phyloP scores from a whole-genome alignment of 2,113 vertebrate genomes.

The Siniperca knerii region DNA sequence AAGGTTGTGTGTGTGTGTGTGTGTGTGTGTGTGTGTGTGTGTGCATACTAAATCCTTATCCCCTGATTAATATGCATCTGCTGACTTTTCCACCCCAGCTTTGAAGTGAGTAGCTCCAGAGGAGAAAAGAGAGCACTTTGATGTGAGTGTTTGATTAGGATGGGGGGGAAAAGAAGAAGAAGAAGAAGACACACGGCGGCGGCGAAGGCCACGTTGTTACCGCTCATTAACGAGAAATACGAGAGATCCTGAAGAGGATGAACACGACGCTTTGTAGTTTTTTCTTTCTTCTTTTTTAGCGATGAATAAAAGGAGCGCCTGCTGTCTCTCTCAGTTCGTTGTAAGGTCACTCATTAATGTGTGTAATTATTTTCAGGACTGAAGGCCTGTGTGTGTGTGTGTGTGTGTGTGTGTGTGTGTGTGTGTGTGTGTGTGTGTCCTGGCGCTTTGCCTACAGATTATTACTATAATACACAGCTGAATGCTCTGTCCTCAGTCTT shows the following conservation, averaged over 20 bases:
- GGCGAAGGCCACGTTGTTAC: slow-evolving; percentile 3
- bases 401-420: neutral
- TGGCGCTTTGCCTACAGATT: neutral
- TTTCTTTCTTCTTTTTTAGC: slow-evolving; percentile 12
- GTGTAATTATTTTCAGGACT: slow-evolving; percentile 31
- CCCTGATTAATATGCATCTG: slow-evolving; percentile 67
- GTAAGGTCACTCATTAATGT: slow-evolving; percentile 48
- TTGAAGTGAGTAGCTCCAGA: slow-evolving; percentile 63
- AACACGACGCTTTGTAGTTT: slow-evolving; percentile 32
- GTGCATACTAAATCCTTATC: slow-evolving; percentile 50
- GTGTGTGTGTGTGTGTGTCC: neutral
- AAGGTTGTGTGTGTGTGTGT: slow-evolving; percentile 22
- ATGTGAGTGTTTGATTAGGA: slow-evolving; percentile 46
- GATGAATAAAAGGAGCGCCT: slow-evolving; percentile 17
- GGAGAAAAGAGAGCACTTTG: slow-evolving; percentile 61
- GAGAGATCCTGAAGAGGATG: neutral
- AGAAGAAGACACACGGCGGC: neutral
- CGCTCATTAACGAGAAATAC: slow-evolving; percentile 41
- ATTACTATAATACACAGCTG: slow-evolving; percentile 2
- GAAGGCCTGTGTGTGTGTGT: neutral
- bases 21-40: slow-evolving; percentile 25
- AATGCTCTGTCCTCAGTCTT: neutral
- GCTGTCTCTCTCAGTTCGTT: slow-evolving; percentile 26
- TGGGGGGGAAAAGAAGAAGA: too few relatives aligned
- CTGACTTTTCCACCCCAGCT: slow-evolving; percentile 61